Percentiles rank a stretch among this genome's conserved stretches.
Conservation (phyloP, 2,888 invertebrate genomes). For the Ectemnius cavifrons region DNA sequence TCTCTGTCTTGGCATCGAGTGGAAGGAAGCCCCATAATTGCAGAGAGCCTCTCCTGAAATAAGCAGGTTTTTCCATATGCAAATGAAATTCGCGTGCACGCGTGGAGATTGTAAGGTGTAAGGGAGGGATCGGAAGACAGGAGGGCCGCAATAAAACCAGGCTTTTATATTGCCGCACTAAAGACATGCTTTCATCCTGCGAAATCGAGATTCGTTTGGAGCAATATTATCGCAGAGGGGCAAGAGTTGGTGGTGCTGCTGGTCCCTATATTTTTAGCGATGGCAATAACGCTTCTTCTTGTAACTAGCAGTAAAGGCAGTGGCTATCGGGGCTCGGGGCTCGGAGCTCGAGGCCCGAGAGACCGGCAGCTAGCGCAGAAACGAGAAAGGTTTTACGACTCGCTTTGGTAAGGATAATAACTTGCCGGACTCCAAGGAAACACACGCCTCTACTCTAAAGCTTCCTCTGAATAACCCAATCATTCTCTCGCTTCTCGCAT, state of each 20-base stretch:
- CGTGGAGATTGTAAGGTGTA: background rate
- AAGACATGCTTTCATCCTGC: background rate
- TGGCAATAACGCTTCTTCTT: slow-evolving; percentile 4
- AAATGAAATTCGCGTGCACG: slow-evolving; percentile 1
- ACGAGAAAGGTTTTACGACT: slow-evolving; percentile 2
- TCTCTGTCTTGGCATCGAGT: too few species aligned
- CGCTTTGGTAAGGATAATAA: slow-evolving; percentile 6
- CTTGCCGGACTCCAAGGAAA: background rate
- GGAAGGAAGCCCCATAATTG: background rate
- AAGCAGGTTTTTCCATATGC: slow-evolving; percentile 10
- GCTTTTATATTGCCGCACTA: background rate
- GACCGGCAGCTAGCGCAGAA: background rate
- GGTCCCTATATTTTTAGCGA: background rate
- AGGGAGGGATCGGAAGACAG: background rate
- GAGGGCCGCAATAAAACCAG: too few species aligned
- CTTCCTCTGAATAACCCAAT: slow-evolving; percentile 50
- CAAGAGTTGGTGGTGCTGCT: background rate
- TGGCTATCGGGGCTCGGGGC: background rate
- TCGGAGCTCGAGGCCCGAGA: background rate
- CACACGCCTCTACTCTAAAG: slow-evolving; percentile 20
- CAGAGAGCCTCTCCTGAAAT: background rate
- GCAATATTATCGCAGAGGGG: background rate
- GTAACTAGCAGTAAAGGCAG: background rate
- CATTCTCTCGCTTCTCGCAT: slow-evolving; percentile 60
- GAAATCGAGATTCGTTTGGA: background rate